Evolutionary conservation across 2,113 vertebrate genomes (phyloP).

Genomic region (Hippopotamus amphibius): DNA sequence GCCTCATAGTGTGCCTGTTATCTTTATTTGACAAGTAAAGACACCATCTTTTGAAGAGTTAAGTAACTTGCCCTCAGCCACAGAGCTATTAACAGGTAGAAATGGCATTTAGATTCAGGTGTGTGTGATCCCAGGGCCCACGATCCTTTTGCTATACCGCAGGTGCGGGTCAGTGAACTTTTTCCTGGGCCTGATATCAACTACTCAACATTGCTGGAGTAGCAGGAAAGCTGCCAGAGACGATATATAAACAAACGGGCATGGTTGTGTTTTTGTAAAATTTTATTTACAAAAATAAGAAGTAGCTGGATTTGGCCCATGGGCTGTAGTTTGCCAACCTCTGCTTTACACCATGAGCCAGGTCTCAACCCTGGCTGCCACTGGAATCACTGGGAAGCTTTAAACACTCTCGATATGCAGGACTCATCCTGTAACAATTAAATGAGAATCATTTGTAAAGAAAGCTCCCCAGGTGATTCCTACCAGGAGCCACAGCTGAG

Average conservation of each 20-base stretch:
- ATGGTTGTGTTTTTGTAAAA: background rate
- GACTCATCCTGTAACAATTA: background rate
- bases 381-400: background rate
- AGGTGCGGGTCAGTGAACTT: background rate
- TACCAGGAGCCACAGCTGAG: background rate
- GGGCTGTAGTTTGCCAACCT: background rate
- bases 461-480: background rate
- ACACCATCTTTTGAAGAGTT: background rate
- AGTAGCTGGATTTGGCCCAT: background rate
- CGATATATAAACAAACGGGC: background rate
- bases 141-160: too few relatives aligned
- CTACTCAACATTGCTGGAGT: background rate
- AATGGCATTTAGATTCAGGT: background rate
- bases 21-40: background rate
- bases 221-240: background rate
- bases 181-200: background rate
- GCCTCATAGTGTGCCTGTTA: background rate
- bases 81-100: background rate
- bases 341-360: background rate
- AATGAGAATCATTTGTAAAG: background rate
- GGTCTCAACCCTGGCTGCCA: background rate
- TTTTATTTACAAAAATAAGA: background rate
- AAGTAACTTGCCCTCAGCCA: background rate
- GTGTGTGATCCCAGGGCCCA: background rate
- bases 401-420: background rate